Percentiles rank a stretch among this genome's conserved stretches.
These are phyloP conservation scores for Catharus fuscescens DNA, from an alignment of 2,113 vertebrate genomes.

Conservation along the genomic window DNA sequence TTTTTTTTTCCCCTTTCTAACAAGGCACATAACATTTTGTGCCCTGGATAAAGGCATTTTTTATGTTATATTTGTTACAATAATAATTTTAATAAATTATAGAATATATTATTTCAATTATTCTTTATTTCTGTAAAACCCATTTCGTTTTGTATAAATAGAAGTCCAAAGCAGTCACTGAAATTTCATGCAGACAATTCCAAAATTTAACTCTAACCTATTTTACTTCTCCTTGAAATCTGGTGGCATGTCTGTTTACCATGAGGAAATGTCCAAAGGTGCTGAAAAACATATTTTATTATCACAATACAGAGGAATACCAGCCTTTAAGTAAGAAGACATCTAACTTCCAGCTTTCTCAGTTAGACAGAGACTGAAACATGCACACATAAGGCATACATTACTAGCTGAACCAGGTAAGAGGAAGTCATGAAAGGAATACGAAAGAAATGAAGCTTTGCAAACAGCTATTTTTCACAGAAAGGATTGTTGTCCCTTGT, in stretches of 20 bases:
- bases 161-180: neutral
- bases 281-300: neutral
- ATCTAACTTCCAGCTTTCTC: neutral
- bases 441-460: neutral
- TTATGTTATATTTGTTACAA: neutral
- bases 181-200: neutral
- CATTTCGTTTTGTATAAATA: neutral
- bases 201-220: neutral
- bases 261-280: neutral
- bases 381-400: neutral
- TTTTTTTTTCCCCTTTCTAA: neutral
- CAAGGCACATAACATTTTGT: neutral
- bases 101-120: neutral
- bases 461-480: neutral
- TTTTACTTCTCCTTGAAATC: neutral
- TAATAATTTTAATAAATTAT: neutral
- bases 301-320: neutral
- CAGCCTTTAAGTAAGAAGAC: neutral
- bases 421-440: neutral
- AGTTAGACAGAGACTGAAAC: neutral
- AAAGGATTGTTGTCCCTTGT: neutral
- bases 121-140: neutral
- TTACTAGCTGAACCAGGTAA: neutral
- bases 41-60: neutral
- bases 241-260: neutral